Evolutionary conservation across 1,140 invertebrate genomes (phyloP).

Genomic region (Phocides pigmalion): DNA sequence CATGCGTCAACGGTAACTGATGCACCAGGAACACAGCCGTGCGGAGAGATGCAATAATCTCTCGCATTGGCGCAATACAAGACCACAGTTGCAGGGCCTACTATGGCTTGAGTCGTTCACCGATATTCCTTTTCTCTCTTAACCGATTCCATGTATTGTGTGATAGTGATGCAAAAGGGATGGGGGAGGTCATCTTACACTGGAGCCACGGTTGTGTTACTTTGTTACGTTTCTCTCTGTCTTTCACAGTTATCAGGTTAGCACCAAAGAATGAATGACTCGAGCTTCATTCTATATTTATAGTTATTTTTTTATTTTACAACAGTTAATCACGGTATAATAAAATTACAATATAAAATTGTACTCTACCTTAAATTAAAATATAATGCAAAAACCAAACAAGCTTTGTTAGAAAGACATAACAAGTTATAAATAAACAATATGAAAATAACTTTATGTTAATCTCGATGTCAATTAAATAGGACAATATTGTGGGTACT

Average conservation of each 20-base stretch:
- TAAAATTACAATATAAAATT: too few species aligned
- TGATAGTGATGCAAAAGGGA: slow-evolving; percentile 24
- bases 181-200: slow-evolving; percentile 35
- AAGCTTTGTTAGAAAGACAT: too few species aligned
- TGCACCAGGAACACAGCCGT: slow-evolving; percentile 63
- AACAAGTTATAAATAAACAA: too few species aligned
- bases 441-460: too few species aligned
- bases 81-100: slow-evolving; percentile 20
- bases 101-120: slow-evolving; percentile 3
- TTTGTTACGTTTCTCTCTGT: slow-evolving; percentile 39
- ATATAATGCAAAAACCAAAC: too few species aligned
- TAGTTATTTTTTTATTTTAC: not conserved
- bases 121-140: slow-evolving; percentile 35
- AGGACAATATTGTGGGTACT: too few species aligned
- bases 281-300: not conserved
- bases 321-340: not conserved
- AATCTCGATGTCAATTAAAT: too few species aligned
- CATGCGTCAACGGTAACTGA: slow-evolving; percentile 72
- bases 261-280: slow-evolving; percentile 15
- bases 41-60: slow-evolving; percentile 49
- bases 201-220: slow-evolving; percentile 17
- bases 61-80: slow-evolving; percentile 28
- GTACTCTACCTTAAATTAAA: too few species aligned
- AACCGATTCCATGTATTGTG: slow-evolving; percentile 17
- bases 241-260: slow-evolving; percentile 36